Evolutionary conservation across 2,113 vertebrate genomes (phyloP), one percentile per base, ranked within the genome.

Genomic region (Macrotis lagotis): DNA sequence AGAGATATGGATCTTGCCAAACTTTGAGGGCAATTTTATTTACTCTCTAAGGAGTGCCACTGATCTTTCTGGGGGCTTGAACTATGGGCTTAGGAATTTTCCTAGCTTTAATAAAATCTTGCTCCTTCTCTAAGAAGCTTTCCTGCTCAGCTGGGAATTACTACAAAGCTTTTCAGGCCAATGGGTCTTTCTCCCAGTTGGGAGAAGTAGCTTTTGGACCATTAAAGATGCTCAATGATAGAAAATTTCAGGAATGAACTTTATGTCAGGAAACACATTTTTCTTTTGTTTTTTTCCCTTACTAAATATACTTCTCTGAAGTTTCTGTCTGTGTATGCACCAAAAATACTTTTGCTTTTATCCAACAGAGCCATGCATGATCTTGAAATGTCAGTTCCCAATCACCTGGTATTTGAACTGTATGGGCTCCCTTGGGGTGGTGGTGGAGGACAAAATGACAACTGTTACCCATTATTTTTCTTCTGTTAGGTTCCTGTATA

Each of bases 301-400:
- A 53, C 89, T 97, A 97, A 97, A 52, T 74, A 94, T n/a, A 93
- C 22, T 95, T 97, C 96, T 93, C 50, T 91, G 89, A 96, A 44
- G 94, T 93, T 97, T 98, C 95, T 97, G 93, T 59, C 48, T 96
- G 96, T 93, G 83, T 88, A 95, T 96, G 94, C 94, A 96, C 50
- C 90, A 96, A 97, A 96, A 0, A 16, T 88, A 96, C 96, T 95
- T 97, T 95, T 91, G 90, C 51, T 97, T 95, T 93, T 95, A 95
- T 93, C 12, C 48, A 93, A 97, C 94, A 89, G 48, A 12, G 10
- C 0, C 92, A 96, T 92, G 97, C 96, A 97, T 97, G 95, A 89
- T 92, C 51, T 91, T 89, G 88, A 97, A 96, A 97, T 93, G 94
- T 25, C 26, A 52, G 25, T 14, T 8, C 91, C 94, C 93, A 93